Base-by-base conservation (phyloP, 2,888 invertebrate species). In the Prenolepis imparis region DNA sequence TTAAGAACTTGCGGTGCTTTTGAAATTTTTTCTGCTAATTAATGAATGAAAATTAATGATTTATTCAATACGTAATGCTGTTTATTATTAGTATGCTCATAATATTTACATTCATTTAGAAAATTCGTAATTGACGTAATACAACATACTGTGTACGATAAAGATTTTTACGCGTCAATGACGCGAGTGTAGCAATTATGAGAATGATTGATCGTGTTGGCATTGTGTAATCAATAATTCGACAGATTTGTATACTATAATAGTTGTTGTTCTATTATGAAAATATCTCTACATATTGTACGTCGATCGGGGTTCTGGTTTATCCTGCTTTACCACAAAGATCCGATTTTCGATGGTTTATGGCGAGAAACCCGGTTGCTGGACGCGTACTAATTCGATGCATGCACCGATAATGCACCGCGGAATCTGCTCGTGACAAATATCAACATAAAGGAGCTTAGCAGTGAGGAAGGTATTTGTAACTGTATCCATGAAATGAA, bases 181-280 rank as follows among this genome's bases (percentile, higher is more conserved):
- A n/a, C 52, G 52, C 52, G 8, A 24, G n/a, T 24, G 36, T 75
- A 44, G 32, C 9, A 61, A 61, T 80, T 80, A 61, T 57, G 59
- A 68, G 59, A 80, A 72, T 72, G 59, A 70, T 70, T 80, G 72
- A 80, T 72, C 36, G 24, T 52, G 59, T 61, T 80, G 48, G 72
- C 44, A 36, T 61, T 59, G 59, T 59, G 59, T 59, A 72, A 80
- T 80, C 48, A 80, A 80, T 80, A 80, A 80, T 80, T 80, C 59
- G 72, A 59, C 59, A n/a, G 59, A 80, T 80, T 70, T 21, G 57
- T 59, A n/a, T 21, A 39, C 21, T 57, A 59, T 72, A 80, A 55
- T 78, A 59, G 36, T 57, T 59, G 72, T 41, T 61, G 59, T 80
- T 61, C 59, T 32, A 72, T 72, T 80, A 72, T 72, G 59, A 80